Percentiles rank a stretch among this genome's conserved stretches.
phyloP scores from a whole-genome alignment of 2,113 vertebrate species.

The Anhinga anhinga region DNA sequence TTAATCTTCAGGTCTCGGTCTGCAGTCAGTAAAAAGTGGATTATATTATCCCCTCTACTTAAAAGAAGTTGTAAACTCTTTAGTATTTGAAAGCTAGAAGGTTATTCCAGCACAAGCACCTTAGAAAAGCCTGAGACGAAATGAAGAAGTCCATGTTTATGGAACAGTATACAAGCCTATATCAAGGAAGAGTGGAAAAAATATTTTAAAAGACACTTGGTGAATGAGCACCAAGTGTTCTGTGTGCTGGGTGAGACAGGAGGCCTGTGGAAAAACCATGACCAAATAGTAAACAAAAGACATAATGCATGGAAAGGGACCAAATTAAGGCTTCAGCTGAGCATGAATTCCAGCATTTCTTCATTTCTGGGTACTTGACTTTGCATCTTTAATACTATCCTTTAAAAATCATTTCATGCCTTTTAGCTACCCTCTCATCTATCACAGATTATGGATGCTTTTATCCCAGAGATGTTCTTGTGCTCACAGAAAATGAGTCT shows the following conservation, averaged over 20 bases:
- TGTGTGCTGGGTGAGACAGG: neutral
- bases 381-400: neutral
- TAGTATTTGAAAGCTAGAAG: neutral
- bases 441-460: neutral
- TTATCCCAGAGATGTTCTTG: neutral
- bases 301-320: neutral
- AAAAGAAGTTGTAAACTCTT: neutral
- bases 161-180: neutral
- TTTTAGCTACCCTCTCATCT: neutral
- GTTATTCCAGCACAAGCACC: neutral
- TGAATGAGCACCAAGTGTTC: neutral
- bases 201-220: neutral
- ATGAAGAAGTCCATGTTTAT: neutral
- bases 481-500: neutral
- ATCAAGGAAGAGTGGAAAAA: neutral
- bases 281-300: neutral
- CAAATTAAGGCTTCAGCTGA: neutral
- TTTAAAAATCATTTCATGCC: neutral
- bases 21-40: neutral
- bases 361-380: neutral
- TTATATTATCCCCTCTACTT: neutral
- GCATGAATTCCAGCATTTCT: neutral
- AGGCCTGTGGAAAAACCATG: neutral
- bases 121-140: neutral
- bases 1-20: neutral